Percentiles rank a stretch among this genome's conserved stretches.
Conservation (phyloP, 2,113 vertebrate species). For the Perccottus glenii region DNA sequence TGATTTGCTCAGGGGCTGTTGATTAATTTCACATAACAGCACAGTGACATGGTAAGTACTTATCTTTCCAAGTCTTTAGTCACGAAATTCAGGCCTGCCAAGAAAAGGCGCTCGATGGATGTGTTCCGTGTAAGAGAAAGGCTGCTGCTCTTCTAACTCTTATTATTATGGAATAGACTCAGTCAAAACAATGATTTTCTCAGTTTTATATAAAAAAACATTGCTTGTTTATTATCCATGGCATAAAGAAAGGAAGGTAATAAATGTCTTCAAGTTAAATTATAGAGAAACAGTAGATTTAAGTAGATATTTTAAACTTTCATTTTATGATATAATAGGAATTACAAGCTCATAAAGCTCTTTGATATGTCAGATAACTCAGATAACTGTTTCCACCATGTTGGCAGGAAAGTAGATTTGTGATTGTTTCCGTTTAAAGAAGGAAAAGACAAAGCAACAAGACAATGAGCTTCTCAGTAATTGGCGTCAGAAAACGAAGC, state of each 20-base stretch:
- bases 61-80: conserved; percentile 8
- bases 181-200: neutral
- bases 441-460: no score
- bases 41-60: conserved; percentile 19
- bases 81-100: conserved; percentile 7
- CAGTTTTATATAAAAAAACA: neutral
- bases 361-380: neutral
- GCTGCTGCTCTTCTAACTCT: neutral
- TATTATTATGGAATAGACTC: neutral
- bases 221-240: neutral
- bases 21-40: conserved; percentile 57
- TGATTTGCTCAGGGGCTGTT: conserved; percentile 55
- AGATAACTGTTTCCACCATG: no score
- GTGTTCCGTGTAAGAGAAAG: neutral
- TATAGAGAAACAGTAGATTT: neutral
- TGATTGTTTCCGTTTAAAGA: no score
- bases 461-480: no score
- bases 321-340: neutral
- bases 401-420: no score
- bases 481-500: no score
- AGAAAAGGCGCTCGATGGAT: neutral
- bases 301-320: neutral
- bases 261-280: neutral
- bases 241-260: neutral
- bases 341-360: neutral